These are phyloP conservation scores for Camponotus floridanus DNA, from an alignment of 1,140 invertebrate species.

Conservation along the genomic window DNA sequence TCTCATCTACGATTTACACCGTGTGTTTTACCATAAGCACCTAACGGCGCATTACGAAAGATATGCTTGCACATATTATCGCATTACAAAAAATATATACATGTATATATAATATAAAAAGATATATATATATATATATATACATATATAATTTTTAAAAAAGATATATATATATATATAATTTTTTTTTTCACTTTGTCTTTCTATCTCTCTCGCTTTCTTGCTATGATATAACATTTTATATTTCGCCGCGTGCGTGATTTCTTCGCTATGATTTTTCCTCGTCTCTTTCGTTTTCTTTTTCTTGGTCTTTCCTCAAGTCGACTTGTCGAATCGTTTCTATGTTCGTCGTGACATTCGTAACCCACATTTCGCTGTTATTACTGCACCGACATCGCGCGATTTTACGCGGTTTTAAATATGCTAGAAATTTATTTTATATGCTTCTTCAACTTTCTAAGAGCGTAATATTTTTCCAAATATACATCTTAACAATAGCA, in stretches of 20 bases:
- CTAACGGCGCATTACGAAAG: constrained; percentile 76
- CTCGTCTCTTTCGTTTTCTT: constrained; percentile 5
- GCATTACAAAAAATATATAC: constrained; percentile 20
- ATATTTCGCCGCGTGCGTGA: constrained; percentile 20
- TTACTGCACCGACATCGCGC: background rate
- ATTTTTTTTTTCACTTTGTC: background rate
- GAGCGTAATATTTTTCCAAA: background rate
- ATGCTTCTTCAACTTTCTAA: background rate
- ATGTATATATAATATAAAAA: no score
- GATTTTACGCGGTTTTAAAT: constrained; percentile 28
- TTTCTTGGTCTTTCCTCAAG: background rate
- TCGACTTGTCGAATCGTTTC: constrained; percentile 19
- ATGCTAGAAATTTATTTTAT: background rate
- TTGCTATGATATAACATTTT: constrained; percentile 46
- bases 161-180: no score
- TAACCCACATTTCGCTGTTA: constrained; percentile 38
- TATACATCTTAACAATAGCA: background rate
- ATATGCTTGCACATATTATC: constrained; percentile 47
- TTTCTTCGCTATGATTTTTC: constrained; percentile 1
- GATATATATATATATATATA: no score
- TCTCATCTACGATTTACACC: constrained; percentile 71
- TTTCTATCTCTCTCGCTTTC: background rate
- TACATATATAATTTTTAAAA: no score
- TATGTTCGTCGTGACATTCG: background rate
- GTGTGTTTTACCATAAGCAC: constrained; percentile 74